phyloP scores from a whole-genome alignment of 2,888 invertebrate species.

The Odontothrips loti region DNA sequence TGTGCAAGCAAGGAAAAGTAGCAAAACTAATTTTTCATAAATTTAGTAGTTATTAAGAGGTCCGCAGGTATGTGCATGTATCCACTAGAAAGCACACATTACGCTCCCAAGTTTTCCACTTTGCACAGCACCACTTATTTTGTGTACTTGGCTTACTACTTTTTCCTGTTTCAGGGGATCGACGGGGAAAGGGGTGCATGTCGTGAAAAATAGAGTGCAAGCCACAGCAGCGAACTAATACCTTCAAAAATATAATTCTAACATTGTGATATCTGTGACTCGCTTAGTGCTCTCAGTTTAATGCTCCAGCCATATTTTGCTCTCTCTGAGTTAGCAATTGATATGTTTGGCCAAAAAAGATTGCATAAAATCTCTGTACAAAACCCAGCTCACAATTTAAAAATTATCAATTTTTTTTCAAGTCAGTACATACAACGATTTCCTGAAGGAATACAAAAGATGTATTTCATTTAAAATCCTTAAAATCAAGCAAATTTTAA shows the following conservation, averaged over 20 bases:
- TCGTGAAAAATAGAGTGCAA: not conserved
- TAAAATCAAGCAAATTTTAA: no score
- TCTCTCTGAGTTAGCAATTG: not conserved
- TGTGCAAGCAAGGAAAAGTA: not conserved
- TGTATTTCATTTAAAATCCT: not conserved
- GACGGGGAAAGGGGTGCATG: not conserved
- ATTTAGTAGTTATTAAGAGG: conserved; percentile 1
- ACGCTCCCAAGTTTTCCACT: not conserved
- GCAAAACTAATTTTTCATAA: not conserved
- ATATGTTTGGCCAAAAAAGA: not conserved
- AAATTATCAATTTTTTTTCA: not conserved
- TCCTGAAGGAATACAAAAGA: not conserved
- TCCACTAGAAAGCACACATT: not conserved
- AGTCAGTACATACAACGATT: no score
- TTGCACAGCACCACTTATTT: not conserved
- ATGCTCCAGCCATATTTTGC: not conserved
- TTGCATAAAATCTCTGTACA: not conserved
- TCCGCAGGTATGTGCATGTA: conserved; percentile 1
- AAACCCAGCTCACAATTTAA: not conserved
- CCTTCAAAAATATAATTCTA: not conserved
- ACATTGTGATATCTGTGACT: no score
- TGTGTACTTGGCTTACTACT: not conserved
- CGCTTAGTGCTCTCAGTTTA: no score
- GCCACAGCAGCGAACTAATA: not conserved
- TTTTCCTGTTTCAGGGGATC: not conserved